phyloP scores from a whole-genome alignment of 2,888 invertebrate genomes.

The Silvanus unidentatus region DNA sequence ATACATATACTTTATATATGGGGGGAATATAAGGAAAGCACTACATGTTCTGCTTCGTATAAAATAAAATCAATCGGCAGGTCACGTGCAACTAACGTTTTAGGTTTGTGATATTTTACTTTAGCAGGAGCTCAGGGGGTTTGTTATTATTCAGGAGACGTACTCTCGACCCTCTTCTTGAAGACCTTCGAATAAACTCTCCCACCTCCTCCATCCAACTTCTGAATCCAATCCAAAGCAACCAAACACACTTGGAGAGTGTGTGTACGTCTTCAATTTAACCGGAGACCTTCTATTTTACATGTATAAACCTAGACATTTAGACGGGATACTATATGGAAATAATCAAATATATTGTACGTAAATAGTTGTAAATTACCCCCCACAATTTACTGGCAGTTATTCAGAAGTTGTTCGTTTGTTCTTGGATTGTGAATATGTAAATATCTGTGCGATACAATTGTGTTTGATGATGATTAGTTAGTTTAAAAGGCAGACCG shows the following conservation, averaged over 20 bases:
- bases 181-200: slow-evolving; percentile 16
- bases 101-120: slow-evolving; percentile 49
- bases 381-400: too few species aligned
- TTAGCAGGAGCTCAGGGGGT: slow-evolving; percentile 28
- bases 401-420: too few species aligned
- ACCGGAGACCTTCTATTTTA: too few species aligned
- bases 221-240: background rate
- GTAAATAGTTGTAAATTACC: too few species aligned
- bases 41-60: slow-evolving; percentile 40
- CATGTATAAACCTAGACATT: background rate
- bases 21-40: slow-evolving; percentile 14
- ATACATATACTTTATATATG: background rate
- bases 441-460: too few species aligned
- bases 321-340: too few species aligned
- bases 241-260: too few species aligned
- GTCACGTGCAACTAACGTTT: slow-evolving; percentile 48
- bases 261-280: too few species aligned
- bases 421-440: too few species aligned
- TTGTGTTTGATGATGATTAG: too few species aligned
- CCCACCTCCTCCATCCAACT: background rate
- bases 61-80: slow-evolving; percentile 48
- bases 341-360: too few species aligned
- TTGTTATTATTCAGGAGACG: slow-evolving; percentile 45
- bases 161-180: slow-evolving; percentile 25
- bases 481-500: too few species aligned